Conservation (phyloP, 2,113 vertebrate species). For the Tamias sibiricus region DNA sequence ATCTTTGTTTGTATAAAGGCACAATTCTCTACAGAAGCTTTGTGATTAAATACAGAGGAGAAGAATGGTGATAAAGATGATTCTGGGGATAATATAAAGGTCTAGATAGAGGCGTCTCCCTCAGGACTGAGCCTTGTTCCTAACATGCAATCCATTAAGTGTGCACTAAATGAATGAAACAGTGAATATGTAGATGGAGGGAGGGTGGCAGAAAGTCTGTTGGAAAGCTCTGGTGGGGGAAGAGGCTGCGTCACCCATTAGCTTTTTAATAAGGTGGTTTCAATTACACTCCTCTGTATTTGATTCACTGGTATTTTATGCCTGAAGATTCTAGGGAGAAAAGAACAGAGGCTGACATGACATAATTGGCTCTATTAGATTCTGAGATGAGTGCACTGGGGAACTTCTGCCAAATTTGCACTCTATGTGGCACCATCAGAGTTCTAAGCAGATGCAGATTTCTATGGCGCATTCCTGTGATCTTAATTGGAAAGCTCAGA, state of each 20-base stretch:
- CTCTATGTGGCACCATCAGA: background rate
- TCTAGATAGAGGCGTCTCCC: background rate
- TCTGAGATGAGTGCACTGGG: background rate
- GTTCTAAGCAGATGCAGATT: background rate
- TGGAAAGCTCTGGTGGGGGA: background rate
- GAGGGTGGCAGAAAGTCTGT: background rate
- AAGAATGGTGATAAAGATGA: background rate
- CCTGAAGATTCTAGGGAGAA: background rate
- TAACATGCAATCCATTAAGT: background rate
- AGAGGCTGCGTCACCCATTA: background rate
- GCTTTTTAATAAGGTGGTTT: constrained; percentile 38
- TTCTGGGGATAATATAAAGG: background rate
- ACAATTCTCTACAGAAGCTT: constrained; percentile 44
- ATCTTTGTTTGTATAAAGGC: constrained; percentile 16
- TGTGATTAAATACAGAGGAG: background rate
- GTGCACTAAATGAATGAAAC: background rate
- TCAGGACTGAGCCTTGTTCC: background rate
- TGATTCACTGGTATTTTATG: background rate
- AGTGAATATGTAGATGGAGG: background rate
- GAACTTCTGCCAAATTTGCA: constrained; percentile 11
- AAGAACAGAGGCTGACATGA: constrained; percentile 9
- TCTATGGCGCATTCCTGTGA: background rate
- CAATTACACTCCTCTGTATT: background rate
- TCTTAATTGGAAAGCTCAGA: background rate
- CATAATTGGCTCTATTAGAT: background rate